Conservation (phyloP, 1,140 invertebrate species). For the Drosophila watanabei region DNA sequence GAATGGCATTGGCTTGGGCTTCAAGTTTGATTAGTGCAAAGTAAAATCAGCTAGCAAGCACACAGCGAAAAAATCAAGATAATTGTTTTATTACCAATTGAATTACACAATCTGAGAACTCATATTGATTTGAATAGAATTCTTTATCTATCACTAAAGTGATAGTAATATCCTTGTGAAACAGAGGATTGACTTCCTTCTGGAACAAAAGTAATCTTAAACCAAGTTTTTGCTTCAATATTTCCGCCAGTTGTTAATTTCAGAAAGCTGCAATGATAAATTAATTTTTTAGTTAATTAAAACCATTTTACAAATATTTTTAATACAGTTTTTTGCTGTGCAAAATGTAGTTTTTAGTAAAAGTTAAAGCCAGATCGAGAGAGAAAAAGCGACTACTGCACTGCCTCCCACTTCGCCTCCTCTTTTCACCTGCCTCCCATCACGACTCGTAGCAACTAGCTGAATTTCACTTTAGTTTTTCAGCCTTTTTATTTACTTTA, state of each 20-base stretch:
- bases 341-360: constrained; percentile 66
- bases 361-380: constrained; percentile 56
- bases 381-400: constrained; percentile 43
- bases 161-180: not conserved
- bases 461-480: constrained; percentile 80
- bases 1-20: constrained; percentile 49
- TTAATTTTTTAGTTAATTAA: not conserved
- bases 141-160: no score
- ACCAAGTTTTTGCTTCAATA: no score
- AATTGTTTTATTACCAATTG: no score
- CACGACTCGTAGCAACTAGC: constrained; percentile 42
- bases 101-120: not conserved
- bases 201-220: no score
- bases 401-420: constrained; percentile 21
- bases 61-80: not conserved
- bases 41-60: constrained; percentile 36
- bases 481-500: constrained; percentile 73
- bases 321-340: not conserved
- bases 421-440: constrained; percentile 43
- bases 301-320: not conserved
- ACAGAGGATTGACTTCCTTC: not conserved
- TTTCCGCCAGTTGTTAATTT: not conserved
- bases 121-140: not conserved
- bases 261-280: not conserved
- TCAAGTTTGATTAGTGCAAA: constrained; percentile 51